Evolutionary conservation across 2,113 vertebrate genomes (phyloP), one percentile per base, ranked within the genome.

Genomic region (Heteronetta atricapilla): DNA sequence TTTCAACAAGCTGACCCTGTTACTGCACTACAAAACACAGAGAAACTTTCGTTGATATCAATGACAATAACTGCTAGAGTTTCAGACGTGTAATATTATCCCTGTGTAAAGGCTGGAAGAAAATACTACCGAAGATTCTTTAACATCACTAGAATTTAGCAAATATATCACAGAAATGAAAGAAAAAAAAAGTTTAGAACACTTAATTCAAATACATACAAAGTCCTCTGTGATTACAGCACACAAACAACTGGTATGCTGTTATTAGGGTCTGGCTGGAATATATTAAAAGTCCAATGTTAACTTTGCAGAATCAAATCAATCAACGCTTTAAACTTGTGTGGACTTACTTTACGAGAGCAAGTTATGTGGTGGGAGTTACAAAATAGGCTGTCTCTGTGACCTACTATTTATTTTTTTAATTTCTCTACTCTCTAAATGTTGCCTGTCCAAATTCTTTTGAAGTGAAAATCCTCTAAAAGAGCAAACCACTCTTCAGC

Each of bases 241-340:
- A 79, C 42, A 74, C 59, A 70, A 88, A 78, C 53, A 38, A 79
- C 58, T 73, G 74, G 38, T 90, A 11, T 50, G 59, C 53, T 80
- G 36, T 46, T 77, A 62, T 53, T 42, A 77, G 17, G 17, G 17
- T 40, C 56, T 89, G 63, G 56, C 69, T 77, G 60, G 64, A 86
- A 91, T 11, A 44, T 81, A 80, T 68, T 86, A 85, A 63, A 93
- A 93, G 76, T 75, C 56, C 74, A 83, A 82, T 88, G 83, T 94
- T 92, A 93, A 91, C 53, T 80, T 26, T 72, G 40, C n/a, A 90
- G 86, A 95, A 90, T 69, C 50, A 94, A 94, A 92, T 94, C 84
- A 76, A 64, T 89, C 84, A 94, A 69, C 63, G 53, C n/a, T 79
- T 95, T 69, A 53, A 60, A 74, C 31, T 77, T 82, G 25, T 40